Evolutionary conservation across 2,797 vertebrate genomes (phyloP).

Genomic region (Sebastolobus alascanus): DNA sequence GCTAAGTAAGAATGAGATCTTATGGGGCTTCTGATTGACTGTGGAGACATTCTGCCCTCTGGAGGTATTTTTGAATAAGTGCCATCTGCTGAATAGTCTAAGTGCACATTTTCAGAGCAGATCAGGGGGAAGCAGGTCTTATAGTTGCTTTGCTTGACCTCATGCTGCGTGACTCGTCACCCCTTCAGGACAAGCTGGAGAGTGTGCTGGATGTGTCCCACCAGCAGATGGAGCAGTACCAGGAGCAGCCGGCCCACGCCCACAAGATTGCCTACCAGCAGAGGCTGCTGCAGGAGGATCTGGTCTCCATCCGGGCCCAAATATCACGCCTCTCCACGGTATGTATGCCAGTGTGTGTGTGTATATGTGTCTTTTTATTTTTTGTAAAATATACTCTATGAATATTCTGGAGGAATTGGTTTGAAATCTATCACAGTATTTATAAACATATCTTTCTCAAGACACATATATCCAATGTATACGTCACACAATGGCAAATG

Average conservation of each 20-base stretch:
- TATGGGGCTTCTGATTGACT: not conserved
- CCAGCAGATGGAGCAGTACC: conserved; percentile 95
- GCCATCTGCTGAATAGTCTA: not conserved
- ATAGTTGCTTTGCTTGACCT: conserved; percentile 14
- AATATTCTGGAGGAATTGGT: not conserved
- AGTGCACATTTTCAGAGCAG: not conserved
- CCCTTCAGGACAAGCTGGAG: conserved; percentile 92
- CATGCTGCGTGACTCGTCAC: not conserved
- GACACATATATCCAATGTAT: not conserved
- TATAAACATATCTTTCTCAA: too few species aligned
- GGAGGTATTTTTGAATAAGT: not conserved
- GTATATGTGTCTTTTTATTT: not conserved
- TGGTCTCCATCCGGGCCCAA: conserved; percentile 94
- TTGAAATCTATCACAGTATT: not conserved
- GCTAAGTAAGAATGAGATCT: not conserved
- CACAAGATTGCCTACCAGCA: conserved; percentile 96
- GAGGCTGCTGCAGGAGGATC: conserved; percentile 94
- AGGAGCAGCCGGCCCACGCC: conserved; percentile 90
- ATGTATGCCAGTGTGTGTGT: not conserved
- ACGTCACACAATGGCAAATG: not conserved
- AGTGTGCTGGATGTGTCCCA: conserved; percentile 93
- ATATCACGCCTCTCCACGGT: conserved; percentile 94
- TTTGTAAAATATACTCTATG: not conserved
- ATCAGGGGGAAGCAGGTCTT: not conserved
- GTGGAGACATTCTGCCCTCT: conserved; percentile 47